Base-by-base conservation (phyloP, 2,797 vertebrate genomes). In the Leptoclinus maculatus region DNA sequence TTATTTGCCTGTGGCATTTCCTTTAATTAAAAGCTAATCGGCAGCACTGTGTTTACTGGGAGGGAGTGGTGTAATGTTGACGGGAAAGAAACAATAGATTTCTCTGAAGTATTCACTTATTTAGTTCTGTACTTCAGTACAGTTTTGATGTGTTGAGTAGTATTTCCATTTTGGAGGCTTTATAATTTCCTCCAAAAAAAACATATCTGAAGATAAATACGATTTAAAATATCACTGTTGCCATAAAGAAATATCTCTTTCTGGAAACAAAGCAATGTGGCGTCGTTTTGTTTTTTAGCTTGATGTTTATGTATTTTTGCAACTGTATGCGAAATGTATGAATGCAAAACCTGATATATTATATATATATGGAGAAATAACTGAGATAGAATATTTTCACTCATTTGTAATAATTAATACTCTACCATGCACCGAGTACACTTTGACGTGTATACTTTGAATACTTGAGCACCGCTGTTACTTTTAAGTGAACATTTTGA, bases 11-110 rank as follows among this genome's bases (percentile, higher is more conserved):
- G 34, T 34, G 16, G 51, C 43, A 45, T 36, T 41, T 47, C 41
- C 27, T 75, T 71, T n/a, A 66, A 53, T 66, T 70, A 45, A 58
- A 63, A 25, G 51, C 19, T 63, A 63, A 67, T 60, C 43, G 58
- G 66, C 32, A 49, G 32, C 27, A 43, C 32, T 16, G 51, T 57
- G 19, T 62, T 57, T 41, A 41, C 47, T 16, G 16, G 13, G 36
- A 56, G 41, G 38, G 4, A 47, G 23, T 1, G 47, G 19, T 14
- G 3, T 6, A 10, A 17, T 29, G 27, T 68, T 47, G 7, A 62
- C 11, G 1, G 0, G 65, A 11, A 34, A 0, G 25, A 56, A 58
- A 12, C 21, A 29, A 27, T 19, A 21, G 0, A 66, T n/a, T 36
- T 59, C 8, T 3, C 10, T 17, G 10, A 49, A 10, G 19, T 13